Evolutionary conservation across 2,797 vertebrate species (phyloP).

Genomic region (Rhinella marina): DNA sequence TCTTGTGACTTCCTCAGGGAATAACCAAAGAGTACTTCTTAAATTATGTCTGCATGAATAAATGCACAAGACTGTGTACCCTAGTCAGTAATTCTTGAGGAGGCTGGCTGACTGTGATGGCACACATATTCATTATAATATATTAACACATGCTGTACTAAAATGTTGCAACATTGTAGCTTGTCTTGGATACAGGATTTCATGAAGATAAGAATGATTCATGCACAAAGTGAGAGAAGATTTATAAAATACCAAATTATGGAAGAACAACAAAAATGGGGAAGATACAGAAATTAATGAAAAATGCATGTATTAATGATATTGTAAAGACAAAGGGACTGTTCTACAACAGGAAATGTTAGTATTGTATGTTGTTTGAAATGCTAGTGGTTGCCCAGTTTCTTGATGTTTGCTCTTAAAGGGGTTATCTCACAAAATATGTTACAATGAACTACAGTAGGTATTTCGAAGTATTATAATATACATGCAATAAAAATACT

Average conservation of each 20-base stretch:
- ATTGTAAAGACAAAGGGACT: background rate
- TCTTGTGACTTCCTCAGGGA: slow-evolving; percentile 58
- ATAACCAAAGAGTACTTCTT: slow-evolving; percentile 60
- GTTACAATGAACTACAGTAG: too few species aligned
- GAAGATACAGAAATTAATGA: background rate
- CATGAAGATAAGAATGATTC: background rate
- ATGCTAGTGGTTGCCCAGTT: background rate
- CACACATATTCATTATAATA: slow-evolving; percentile 33
- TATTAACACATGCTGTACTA: slow-evolving; percentile 36
- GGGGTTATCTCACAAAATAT: too few species aligned
- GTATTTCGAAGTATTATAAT: too few species aligned
- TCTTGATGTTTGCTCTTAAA: background rate
- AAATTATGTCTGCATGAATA: slow-evolving; percentile 55
- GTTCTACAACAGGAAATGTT: background rate
- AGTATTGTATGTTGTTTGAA: background rate
- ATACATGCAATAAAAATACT: too few species aligned
- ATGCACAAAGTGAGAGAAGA: background rate
- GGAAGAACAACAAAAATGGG: background rate
- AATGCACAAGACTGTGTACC: slow-evolving; percentile 20
- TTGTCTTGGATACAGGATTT: background rate
- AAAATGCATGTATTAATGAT: slow-evolving; percentile 5
- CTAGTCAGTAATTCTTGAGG: slow-evolving; percentile 11
- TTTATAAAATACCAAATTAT: background rate
- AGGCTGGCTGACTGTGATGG: background rate
- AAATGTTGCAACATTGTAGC: background rate